Evolutionary conservation across 2,888 invertebrate species (phyloP).

Genomic region (Euzophera pinguis): DNA sequence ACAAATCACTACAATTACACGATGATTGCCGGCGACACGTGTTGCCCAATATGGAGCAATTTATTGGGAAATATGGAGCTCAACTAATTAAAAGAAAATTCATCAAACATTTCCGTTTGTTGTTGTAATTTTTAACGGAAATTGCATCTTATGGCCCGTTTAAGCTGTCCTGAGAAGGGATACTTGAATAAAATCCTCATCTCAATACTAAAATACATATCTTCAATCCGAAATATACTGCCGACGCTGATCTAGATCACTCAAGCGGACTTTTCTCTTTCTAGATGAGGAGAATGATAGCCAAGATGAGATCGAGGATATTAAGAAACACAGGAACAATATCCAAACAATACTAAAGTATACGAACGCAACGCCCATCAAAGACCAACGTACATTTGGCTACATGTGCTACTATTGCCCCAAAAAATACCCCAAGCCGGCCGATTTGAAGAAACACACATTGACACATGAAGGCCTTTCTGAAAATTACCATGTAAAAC

Average conservation of each 20-base stretch:
- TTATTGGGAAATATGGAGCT: too few relatives aligned
- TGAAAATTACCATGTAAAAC: constrained; percentile 23
- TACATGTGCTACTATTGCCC: constrained; percentile 35
- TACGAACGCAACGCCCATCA: constrained; percentile 39
- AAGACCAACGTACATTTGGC: constrained; percentile 26
- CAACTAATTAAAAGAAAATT: too few relatives aligned
- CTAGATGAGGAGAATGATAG: constrained; percentile 12
- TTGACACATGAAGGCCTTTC: constrained; percentile 21
- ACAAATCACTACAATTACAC: too few relatives aligned
- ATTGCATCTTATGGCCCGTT: too few relatives aligned
- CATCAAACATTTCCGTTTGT: too few relatives aligned
- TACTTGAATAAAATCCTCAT: too few relatives aligned
- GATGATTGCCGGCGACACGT: too few relatives aligned
- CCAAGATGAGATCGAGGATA: background rate
- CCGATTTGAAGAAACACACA: constrained; percentile 34
- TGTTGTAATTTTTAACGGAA: too few relatives aligned
- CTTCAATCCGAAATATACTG: background rate
- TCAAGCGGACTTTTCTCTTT: constrained; percentile 13
- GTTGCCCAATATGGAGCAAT: too few relatives aligned
- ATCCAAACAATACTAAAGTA: constrained; percentile 15
- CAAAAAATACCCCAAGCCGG: constrained; percentile 21
- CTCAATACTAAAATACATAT: background rate
- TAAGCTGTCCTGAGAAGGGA: too few relatives aligned
- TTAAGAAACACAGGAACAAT: constrained; percentile 16
- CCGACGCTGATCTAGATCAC: background rate